A percentile compares a stretch with the other conserved stretches of the same genome.
These are phyloP conservation scores for Drosophila nebulosa DNA, from an alignment of 1,140 invertebrate genomes.

Conservation along the genomic window DNA sequence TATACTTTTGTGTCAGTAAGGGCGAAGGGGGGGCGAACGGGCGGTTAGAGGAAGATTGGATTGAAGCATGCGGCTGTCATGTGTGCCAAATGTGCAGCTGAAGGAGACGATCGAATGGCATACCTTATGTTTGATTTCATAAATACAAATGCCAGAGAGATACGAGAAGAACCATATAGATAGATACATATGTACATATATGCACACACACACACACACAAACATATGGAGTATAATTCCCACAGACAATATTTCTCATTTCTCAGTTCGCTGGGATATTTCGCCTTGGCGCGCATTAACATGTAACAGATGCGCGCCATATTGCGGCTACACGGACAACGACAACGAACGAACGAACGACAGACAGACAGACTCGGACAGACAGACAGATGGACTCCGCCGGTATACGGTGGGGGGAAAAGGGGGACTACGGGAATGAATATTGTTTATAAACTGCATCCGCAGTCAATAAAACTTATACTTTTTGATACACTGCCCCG, in stretches of 20 bases:
- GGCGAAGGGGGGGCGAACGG: not conserved
- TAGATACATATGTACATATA: not conserved
- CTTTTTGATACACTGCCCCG: slow-evolving; percentile 68
- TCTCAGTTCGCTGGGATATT: slow-evolving; percentile 34
- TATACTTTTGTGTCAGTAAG: not conserved
- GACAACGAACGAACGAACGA: slow-evolving; percentile 1
- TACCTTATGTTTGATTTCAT: slow-evolving; percentile 79
- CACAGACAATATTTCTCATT: slow-evolving; percentile 30
- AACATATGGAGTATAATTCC: slow-evolving; percentile 14
- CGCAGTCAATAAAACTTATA: slow-evolving; percentile 78
- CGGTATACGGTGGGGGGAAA: too few relatives aligned
- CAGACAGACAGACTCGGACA: not conserved
- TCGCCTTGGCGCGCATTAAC: slow-evolving; percentile 57
- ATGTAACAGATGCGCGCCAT: slow-evolving; percentile 77
- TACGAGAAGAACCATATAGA: slow-evolving; percentile 11
- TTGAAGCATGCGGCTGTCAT: slow-evolving; percentile 73
- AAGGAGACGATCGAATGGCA: slow-evolving; percentile 48
- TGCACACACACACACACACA: not conserved
- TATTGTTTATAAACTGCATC: slow-evolving; percentile 77
- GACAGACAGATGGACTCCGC: not conserved
- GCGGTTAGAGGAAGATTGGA: not conserved
- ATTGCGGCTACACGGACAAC: slow-evolving; percentile 52
- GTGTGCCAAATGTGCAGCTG: slow-evolving; percentile 76
- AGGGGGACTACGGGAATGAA: slow-evolving; percentile 11
- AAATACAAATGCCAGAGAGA: slow-evolving; percentile 51